A percentile compares a stretch with the other conserved stretches of the same genome.
phyloP scores from a whole-genome alignment of 2,888 invertebrate species.

The Oscheius onirici region DNA sequence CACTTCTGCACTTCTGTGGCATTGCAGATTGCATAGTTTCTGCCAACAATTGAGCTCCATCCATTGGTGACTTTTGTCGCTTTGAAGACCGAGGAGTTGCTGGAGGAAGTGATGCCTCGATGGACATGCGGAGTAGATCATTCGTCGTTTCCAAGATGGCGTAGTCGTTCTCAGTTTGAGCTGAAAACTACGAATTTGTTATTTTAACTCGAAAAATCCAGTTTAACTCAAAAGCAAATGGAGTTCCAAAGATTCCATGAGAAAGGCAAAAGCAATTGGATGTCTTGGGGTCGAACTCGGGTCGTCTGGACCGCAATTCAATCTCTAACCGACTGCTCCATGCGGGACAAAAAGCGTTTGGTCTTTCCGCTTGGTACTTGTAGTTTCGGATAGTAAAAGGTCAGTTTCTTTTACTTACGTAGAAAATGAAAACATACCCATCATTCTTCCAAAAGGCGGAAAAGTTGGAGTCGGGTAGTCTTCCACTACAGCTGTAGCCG shows the following conservation, averaged over 20 bases:
- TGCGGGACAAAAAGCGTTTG: too few relatives aligned
- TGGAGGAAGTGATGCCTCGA: constrained; percentile 44
- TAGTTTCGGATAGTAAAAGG: not conserved
- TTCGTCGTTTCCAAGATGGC: constrained; percentile 26
- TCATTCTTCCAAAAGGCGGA: not conserved
- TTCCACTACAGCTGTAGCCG: constrained; percentile 29
- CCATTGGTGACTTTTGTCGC: constrained; percentile 18
- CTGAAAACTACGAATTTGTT: too few relatives aligned
- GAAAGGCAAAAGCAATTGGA: not conserved
- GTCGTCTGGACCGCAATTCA: not conserved
- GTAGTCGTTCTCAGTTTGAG: constrained; percentile 34
- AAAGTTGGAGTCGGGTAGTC: constrained; percentile 31
- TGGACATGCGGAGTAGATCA: constrained; percentile 43
- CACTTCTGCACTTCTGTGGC: constrained; percentile 1
- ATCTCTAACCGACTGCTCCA: too few relatives aligned
- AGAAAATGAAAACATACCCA: not conserved
- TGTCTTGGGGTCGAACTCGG: not conserved
- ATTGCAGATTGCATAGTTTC: constrained; percentile 28
- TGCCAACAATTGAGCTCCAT: constrained; percentile 18
- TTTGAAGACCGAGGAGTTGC: constrained; percentile 18
- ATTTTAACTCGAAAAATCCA: too few relatives aligned
- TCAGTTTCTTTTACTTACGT: not conserved
- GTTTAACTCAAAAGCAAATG: too few relatives aligned
- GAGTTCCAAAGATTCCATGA: too few relatives aligned
- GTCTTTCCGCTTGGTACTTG: too few relatives aligned